phyloP scores from a whole-genome alignment of 1,140 invertebrate species.

The Agrilus planipennis region DNA sequence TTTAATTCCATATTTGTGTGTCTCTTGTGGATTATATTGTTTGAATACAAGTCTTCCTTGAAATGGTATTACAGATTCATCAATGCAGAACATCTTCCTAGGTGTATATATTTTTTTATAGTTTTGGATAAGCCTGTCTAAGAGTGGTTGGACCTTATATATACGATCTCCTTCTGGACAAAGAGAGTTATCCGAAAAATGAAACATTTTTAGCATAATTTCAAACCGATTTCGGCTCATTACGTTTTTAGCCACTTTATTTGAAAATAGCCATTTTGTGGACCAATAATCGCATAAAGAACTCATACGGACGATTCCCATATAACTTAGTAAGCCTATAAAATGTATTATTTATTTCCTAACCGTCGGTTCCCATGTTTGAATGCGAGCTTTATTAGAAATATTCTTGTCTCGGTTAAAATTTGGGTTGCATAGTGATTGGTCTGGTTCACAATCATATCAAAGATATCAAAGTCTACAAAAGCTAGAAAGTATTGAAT shows the following conservation, averaged over 20 bases:
- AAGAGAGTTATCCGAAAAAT: conserved; percentile 19
- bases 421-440: neutral
- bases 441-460: neutral
- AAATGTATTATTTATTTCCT: conserved; percentile 4
- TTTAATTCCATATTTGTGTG: conserved; percentile 21
- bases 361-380: neutral
- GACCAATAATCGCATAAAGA: conserved; percentile 9
- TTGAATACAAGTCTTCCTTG: conserved; percentile 21
- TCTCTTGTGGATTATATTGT: conserved; percentile 21
- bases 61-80: conserved; percentile 26
- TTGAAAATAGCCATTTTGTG: conserved; percentile 10
- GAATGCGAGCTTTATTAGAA: conserved; percentile 10
- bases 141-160: conserved; percentile 17
- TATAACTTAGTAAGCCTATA: conserved; percentile 5
- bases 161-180: conserved; percentile 13
- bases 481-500: conserved; percentile 1
- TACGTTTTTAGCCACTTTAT: conserved; percentile 8
- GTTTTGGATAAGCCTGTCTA: conserved; percentile 12
- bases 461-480: neutral
- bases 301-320: neutral
- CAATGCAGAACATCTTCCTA: conserved; percentile 13
- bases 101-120: conserved; percentile 12
- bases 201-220: conserved; percentile 16
- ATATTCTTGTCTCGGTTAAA: neutral
- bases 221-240: conserved; percentile 22